Percentiles rank a stretch among this genome's conserved stretches.
These are phyloP conservation scores for Lysandra bellargus DNA, from an alignment of 2,888 invertebrate genomes.

Conservation along the genomic window DNA sequence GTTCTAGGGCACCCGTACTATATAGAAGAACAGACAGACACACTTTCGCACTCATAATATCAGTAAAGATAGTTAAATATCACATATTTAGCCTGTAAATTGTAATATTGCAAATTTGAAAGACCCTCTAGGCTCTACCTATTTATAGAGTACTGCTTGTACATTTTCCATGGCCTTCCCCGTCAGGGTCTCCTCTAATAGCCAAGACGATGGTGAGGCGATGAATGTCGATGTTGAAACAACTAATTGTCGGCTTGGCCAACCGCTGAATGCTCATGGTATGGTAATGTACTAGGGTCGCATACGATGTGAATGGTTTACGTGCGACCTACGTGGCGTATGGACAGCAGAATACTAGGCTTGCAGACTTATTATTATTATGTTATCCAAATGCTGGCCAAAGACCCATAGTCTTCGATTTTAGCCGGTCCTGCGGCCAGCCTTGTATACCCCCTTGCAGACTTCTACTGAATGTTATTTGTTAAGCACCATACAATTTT, in stretches of 20 bases:
- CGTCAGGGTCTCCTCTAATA: neutral
- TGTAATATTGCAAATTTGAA: too few species aligned
- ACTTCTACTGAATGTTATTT: too few species aligned
- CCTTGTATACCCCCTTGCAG: too few species aligned
- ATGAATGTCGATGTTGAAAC: neutral
- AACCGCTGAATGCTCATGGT: slow-evolving; percentile 4
- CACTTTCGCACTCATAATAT: too few species aligned
- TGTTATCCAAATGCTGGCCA: too few species aligned
- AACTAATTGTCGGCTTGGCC: neutral
- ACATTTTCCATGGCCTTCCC: neutral
- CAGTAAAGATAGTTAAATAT: too few species aligned
- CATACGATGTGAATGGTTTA: neutral
- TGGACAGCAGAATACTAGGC: neutral
- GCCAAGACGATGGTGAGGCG: neutral
- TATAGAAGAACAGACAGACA: too few species aligned
- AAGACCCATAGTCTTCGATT: too few species aligned
- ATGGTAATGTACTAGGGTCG: slow-evolving; percentile 11
- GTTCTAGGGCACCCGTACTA: too few species aligned
- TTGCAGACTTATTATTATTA: neutral
- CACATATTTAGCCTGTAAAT: too few species aligned
- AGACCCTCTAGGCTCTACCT: neutral
- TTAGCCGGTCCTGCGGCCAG: too few species aligned
- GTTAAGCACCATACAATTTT: too few species aligned
- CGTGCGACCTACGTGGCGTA: neutral
- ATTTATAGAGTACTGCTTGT: neutral